phyloP scores from a whole-genome alignment of 2,888 invertebrate species.

The Myathropa florea region DNA sequence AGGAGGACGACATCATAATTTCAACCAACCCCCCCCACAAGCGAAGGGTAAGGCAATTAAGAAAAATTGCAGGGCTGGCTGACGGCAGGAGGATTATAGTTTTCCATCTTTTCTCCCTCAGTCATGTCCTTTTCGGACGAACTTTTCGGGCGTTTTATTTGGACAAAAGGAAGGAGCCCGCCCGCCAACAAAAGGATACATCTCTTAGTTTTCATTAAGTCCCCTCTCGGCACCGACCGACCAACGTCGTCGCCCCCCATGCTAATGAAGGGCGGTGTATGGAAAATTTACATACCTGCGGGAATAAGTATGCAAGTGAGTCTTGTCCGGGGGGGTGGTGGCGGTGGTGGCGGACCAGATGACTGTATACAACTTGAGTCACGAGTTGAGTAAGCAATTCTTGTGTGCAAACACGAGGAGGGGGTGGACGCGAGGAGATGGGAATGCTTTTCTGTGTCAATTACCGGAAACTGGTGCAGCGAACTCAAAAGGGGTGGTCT shows the following conservation, averaged over 20 bases:
- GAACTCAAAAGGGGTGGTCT: conserved; percentile 13
- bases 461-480: conserved; percentile 67
- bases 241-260: conserved; percentile 17
- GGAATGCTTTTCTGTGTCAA: conserved; percentile 64
- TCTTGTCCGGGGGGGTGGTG: neutral
- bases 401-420: neutral
- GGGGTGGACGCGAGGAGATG: neutral
- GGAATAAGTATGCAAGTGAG: conserved; percentile 33
- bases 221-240: conserved; percentile 16
- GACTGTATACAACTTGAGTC: conserved; percentile 57
- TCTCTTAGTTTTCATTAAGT: conserved; percentile 58
- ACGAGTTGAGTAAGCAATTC: conserved; percentile 31
- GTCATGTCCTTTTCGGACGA: conserved; percentile 9
- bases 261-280: conserved; percentile 48
- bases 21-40: neutral
- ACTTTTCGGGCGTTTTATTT: conserved; percentile 46
- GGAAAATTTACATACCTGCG: conserved; percentile 61
- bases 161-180: conserved; percentile 22
- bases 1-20: neutral
- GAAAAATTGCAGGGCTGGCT: conserved; percentile 28
- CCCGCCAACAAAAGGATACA: conserved; percentile 55
- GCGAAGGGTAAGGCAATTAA: conserved; percentile 49
- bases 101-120: conserved; percentile 23
- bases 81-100: conserved; percentile 56
- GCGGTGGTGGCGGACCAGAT: neutral